phyloP scores from a whole-genome alignment of 2,113 vertebrate species.

The Cranoglanis bouderius region DNA sequence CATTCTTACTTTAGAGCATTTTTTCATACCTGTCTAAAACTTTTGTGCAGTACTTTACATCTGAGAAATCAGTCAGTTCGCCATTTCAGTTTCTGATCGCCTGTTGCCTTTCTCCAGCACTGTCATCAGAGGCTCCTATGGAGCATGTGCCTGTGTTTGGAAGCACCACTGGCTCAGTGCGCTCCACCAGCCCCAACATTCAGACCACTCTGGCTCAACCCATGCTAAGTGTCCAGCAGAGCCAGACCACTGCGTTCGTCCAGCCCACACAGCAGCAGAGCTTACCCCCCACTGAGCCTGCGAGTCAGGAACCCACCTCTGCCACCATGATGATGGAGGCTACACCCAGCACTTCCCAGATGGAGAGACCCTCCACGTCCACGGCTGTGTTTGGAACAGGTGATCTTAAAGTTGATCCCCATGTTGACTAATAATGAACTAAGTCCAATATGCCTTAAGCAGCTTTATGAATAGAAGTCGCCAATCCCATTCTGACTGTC shows the following conservation, averaged over 20 bases:
- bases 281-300: constrained; percentile 81
- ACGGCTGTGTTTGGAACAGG: constrained; percentile 89
- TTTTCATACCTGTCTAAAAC: too few relatives aligned
- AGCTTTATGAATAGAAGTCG: not conserved
- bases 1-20: too few relatives aligned
- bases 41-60: too few relatives aligned
- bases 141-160: constrained; percentile 94
- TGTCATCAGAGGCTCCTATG: constrained; percentile 85
- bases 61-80: not conserved
- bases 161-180: constrained; percentile 92
- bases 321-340: constrained; percentile 82
- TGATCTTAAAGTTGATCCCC: constrained; percentile 51
- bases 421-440: not conserved
- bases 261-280: constrained; percentile 97
- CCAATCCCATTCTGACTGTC: not conserved
- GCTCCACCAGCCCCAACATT: constrained; percentile 94
- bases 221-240: constrained; percentile 87
- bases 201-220: constrained; percentile 85
- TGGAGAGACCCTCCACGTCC: constrained; percentile 91
- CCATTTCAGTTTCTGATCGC: not conserved
- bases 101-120: constrained; percentile 71
- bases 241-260: constrained; percentile 93
- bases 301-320: constrained; percentile 80
- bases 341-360: constrained; percentile 82
- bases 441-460: not conserved